Base-by-base conservation (phyloP, 2,888 invertebrate species). In the Charanyca ferruginea region DNA sequence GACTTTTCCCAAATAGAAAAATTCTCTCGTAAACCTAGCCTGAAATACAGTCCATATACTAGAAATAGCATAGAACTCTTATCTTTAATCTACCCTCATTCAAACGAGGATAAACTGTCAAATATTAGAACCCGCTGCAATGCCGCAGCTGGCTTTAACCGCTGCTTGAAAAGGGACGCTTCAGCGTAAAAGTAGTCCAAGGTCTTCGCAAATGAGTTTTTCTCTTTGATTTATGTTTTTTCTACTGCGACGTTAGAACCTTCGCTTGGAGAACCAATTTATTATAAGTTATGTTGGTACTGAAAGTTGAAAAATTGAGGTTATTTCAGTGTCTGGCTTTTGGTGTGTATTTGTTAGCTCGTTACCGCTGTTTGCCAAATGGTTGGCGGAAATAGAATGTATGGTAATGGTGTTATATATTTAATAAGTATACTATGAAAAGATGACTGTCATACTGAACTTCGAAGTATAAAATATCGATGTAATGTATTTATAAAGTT, bases 201-300 rank as follows among this genome's bases (percentile, higher is more conserved):
- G 80, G 81, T 73, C 79, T 51, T 22, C 20, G 1, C 32, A 66
- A 78, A 75, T 64, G 64, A 70, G 73, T 47, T 72, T 66, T 62
- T 51, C 55, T 54, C 54, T 68, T 59, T 78, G 80, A 78, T 76
- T 80, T 78, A 80, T 73, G 60, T 23, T 80, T 78, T 69, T 63
- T 71, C 57, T 44, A 54, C 75, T 49, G 48, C 58, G 58, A 42
- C 38, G 64, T 7, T 23, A 23, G 23, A 65, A 48, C 55, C 38
- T 69, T 58, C 53, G 38, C 35, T 59, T 69, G 32, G 51, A 38
- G 42, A 57, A 51, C 51, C 59, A 57, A 70, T 79, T 69, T 67
- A 54, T 77, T 67, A 63, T 45, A 65, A 65, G 28, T 73, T 63
- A 44, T 18, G 47, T 59, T 44, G 38, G 35, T 11, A 59, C 41